Base-by-base conservation (phyloP, 2,888 invertebrate species). In the Drosophila vallismaia region DNA sequence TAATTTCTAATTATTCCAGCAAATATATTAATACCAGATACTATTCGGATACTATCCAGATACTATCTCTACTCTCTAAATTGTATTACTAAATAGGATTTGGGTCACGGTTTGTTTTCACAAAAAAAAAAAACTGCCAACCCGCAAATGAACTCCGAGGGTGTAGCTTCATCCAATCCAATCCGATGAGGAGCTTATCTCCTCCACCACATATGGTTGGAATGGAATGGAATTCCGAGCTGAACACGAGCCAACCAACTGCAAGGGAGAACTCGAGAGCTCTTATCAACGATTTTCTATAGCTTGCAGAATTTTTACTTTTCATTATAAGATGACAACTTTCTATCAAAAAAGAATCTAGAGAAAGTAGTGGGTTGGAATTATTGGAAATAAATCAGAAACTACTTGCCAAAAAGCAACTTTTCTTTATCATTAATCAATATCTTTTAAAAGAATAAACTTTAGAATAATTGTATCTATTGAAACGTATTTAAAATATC, bases 201-300 rank as follows among this genome's bases (percentile, higher is more conserved):
- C 4, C n/a, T 28, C 24, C 12, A 26, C 10, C 40, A 31, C 60
- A 60, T 60, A 60, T 60, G 46, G 38, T 19, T 48, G n/a, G 45
- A 26, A 57, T 48, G 48, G 46, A 31, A n/a, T 48, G n/a, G 45
- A 26, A 57, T 48, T 57, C 38, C 58, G 14, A 24, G 6, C 58
- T 8, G 57, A 60, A 57, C 57, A 56, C 60, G 46, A 57, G 31
- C 38, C 38, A 8, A 5, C 8, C 14, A 45, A 59, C 45, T 54
- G 36, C 55, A 46, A 26, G 46, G 19, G 1, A 55, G 45, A 60
- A 40, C 46, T 26, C 46, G 38, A 56, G 57, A 46, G 5, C 4
- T 24, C 59, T 60, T 60, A 60, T 60, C 58, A 19, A 4, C 7
- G 0, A 14, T 45, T 1, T 26, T 60, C 14, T 14, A 46, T 26